Conservation (phyloP, 2,113 vertebrate genomes). For the Nesoenas mayeri region DNA sequence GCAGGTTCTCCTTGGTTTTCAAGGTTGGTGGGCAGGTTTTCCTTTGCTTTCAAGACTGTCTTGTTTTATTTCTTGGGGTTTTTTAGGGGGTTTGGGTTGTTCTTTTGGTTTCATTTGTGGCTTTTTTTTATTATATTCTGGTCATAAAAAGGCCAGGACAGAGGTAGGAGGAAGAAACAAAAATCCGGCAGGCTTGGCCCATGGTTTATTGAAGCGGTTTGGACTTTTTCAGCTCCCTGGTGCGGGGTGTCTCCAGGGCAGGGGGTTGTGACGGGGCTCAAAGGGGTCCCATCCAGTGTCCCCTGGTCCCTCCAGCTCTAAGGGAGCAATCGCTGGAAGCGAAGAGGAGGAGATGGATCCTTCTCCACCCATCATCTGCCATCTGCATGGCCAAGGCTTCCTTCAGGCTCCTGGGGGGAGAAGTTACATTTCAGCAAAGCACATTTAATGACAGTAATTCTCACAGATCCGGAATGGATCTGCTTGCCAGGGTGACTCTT, state of each 20-base stretch:
- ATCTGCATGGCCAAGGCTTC: background rate
- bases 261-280: background rate
- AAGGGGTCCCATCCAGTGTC: background rate
- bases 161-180: background rate
- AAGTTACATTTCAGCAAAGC: no score
- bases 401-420: background rate
- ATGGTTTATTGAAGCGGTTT: background rate
- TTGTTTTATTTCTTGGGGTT: background rate
- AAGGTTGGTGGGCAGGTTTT: background rate
- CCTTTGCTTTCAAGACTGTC: background rate
- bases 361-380: background rate
- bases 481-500: background rate
- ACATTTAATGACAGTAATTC: no score
- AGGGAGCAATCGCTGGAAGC: background rate
- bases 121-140: background rate
- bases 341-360: background rate
- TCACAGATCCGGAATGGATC: no score
- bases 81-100: rapidly evolving
- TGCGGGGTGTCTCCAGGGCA: background rate
- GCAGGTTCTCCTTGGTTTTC: background rate
- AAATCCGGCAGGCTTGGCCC: background rate
- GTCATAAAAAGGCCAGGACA: background rate
- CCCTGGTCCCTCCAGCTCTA: background rate
- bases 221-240: background rate
- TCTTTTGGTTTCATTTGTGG: background rate